These are phyloP conservation scores for Rhagoletis pomonella DNA, from an alignment of 1,140 invertebrate species.

Conservation along the genomic window DNA sequence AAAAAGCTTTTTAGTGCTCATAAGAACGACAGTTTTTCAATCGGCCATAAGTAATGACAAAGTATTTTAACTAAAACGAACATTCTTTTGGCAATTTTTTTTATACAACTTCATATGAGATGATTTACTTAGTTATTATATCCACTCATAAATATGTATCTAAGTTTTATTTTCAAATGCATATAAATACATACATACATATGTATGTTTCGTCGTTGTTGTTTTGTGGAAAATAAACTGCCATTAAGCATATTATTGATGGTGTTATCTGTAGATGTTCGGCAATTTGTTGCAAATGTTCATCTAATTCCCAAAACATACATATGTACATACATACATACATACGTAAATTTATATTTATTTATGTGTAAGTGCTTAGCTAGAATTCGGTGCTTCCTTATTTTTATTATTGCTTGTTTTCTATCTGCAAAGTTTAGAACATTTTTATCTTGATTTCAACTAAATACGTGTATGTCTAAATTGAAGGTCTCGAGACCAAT, in stretches of 20 bases:
- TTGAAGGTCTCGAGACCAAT: neutral
- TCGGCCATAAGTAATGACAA: neutral
- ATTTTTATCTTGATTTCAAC: neutral
- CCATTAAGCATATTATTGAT: slow-evolving; percentile 42
- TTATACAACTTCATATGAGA: neutral
- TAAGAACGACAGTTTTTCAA: neutral
- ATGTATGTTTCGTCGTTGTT: neutral
- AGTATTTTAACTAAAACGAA: neutral
- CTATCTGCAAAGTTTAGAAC: neutral
- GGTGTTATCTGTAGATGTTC: slow-evolving; percentile 17
- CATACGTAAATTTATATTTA: too few species aligned
- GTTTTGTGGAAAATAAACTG: neutral
- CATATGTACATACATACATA: too few species aligned
- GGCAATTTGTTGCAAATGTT: slow-evolving; percentile 1
- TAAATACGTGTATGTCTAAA: neutral
- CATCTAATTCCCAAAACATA: neutral
- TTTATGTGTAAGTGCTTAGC: too few species aligned
- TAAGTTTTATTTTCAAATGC: neutral
- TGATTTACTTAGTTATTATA: neutral
- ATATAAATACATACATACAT: neutral
- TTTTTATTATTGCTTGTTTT: neutral
- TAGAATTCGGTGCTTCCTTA: slow-evolving; percentile 26
- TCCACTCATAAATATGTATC: neutral
- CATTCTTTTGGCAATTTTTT: neutral
- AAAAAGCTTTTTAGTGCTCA: neutral